A percentile compares a stretch with the other conserved stretches of the same genome.
phyloP scores from a whole-genome alignment of 2,113 vertebrate genomes.

The Dicaeum eximium region DNA sequence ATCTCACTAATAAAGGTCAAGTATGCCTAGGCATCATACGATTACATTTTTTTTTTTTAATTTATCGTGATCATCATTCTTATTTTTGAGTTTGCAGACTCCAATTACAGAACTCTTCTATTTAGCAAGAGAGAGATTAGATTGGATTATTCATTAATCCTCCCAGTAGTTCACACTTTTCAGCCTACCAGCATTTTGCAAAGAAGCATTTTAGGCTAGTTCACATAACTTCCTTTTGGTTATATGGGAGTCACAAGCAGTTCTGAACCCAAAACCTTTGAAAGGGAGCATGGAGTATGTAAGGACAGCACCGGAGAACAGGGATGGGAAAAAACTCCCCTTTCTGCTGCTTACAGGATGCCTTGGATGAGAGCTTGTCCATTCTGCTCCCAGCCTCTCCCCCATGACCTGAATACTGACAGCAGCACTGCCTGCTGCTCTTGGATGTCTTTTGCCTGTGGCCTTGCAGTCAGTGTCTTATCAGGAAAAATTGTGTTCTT shows the following conservation, averaged over 20 bases:
- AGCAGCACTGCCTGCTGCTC: not conserved
- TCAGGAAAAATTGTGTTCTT: not conserved
- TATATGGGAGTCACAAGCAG: not conserved
- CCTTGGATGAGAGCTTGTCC: not conserved
- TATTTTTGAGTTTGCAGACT: conserved; percentile 38
- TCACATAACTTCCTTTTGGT: not conserved
- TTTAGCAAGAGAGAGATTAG: conserved; percentile 24
- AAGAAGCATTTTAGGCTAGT: not conserved
- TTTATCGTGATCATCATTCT: not conserved
- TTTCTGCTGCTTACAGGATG: not conserved
- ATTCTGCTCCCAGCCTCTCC: not conserved
- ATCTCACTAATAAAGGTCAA: conserved; percentile 22
- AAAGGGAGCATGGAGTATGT: not conserved
- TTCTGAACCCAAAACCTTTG: not conserved
- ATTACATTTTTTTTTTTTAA: not conserved
- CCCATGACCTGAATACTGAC: not conserved
- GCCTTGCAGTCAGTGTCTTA: not conserved
- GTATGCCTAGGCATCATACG: not conserved
- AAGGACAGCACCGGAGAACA: not conserved
- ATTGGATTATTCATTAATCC: not conserved
- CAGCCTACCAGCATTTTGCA: not conserved
- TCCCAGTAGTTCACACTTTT: not conserved
- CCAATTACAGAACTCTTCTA: not conserved
- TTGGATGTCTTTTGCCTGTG: not conserved
- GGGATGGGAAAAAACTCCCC: not conserved